Evolutionary conservation across 2,797 vertebrate genomes (phyloP), one percentile per base, ranked within the genome.

Genomic region (Nannoperca australis): DNA sequence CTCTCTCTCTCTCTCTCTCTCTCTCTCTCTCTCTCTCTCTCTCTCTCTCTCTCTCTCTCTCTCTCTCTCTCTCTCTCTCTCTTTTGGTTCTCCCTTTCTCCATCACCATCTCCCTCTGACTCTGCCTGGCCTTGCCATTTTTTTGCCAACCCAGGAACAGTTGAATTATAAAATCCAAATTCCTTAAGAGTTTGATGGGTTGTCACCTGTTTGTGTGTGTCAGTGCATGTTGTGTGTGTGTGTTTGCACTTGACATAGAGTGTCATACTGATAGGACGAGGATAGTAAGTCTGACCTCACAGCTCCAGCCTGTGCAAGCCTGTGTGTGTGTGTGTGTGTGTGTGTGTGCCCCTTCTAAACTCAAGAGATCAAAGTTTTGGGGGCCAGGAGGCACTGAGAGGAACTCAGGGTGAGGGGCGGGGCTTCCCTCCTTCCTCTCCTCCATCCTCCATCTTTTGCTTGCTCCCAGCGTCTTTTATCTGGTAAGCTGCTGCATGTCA

Each of bases 341-440:
- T 73, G 67, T 70, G 71, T 60, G 55, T 45, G 64, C 56, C 30
- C 12, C 14, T 49, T 82, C 67, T 60, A 58, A 83, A 89, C 85
- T 91, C 70, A 64, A 88, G 50, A 90, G 93, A 95, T 95, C 93
- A 94, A 95, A 95, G 93, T 88, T 85, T 88, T 73, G 30, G 38
- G 36, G 69, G 59, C 62, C 1, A 14, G 79, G 73, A 85, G 74
- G 58, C 73, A 78, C 64, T 65, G 61, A 71, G 81, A 82, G 73
- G 75, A 84, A 76, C 81, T 84, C 44, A 7, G 80, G 79, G 75
- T 84, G 67, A 83, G 91, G 83, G 82, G 79, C 61, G 62, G 67
- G 56, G 70, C 82, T 68, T 69, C 79, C 77, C 73, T 34, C 77
- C 74, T 84, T 75, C 75, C 73, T 76, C 73, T 75, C 69, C 70